Conservation (phyloP, 2,797 vertebrate species). For the Anguilla anguilla region DNA sequence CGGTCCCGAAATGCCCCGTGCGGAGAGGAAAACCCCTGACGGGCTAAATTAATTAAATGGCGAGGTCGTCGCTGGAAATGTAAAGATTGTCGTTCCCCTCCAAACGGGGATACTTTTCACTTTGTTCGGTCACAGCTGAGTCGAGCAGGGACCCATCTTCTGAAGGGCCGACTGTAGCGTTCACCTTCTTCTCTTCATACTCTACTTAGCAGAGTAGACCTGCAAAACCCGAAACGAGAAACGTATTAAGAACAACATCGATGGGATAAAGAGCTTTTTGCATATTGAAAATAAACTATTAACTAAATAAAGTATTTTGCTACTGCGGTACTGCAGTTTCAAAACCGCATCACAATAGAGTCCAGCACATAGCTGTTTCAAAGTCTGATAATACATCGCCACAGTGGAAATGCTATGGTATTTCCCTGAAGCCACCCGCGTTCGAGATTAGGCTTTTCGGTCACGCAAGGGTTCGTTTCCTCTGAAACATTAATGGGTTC, state of each 20-base stretch:
- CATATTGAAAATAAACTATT: not conserved
- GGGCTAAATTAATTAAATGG: not conserved
- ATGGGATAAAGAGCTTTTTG: not conserved
- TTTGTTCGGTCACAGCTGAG: constrained; percentile 31
- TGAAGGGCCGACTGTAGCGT: not conserved
- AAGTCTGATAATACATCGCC: not conserved
- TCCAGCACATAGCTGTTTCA: not conserved
- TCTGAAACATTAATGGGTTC: not conserved
- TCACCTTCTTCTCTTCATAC: not conserved
- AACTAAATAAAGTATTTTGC: too few species aligned
- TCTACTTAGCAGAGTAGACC: constrained; percentile 18
- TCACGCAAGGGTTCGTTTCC: constrained; percentile 6
- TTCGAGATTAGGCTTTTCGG: not conserved
- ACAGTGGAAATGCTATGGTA: not conserved
- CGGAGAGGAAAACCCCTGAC: constrained; percentile 15
- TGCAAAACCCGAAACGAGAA: too few species aligned
- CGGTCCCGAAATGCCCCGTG: constrained; percentile 55
- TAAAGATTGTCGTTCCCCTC: constrained; percentile 44
- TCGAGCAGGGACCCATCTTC: not conserved
- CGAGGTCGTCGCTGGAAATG: not conserved
- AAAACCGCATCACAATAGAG: not conserved
- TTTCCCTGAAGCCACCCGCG: not conserved
- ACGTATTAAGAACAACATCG: not conserved
- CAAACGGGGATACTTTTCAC: constrained; percentile 43
- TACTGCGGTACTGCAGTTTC: too few species aligned